Percentiles rank a stretch among this genome's conserved stretches.
phyloP scores from a whole-genome alignment of 2,888 invertebrate species.

The Steinernema hermaphroditum region DNA sequence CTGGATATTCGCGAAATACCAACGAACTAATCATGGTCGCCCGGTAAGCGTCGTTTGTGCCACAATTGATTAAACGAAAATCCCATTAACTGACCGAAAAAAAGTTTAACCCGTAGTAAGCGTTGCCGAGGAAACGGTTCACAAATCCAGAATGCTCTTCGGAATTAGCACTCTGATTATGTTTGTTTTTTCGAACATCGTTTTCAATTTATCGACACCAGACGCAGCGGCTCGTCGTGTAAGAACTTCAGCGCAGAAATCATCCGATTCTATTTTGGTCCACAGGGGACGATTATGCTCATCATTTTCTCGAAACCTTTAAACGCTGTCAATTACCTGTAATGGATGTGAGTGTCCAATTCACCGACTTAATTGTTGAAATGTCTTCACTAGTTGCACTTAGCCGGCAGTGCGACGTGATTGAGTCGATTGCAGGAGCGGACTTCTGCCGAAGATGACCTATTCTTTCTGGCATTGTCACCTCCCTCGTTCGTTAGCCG shows the following conservation, averaged over 20 bases:
- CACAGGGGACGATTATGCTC: too few relatives aligned
- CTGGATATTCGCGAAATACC: background rate
- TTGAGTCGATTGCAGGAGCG: background rate
- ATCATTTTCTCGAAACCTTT: too few relatives aligned
- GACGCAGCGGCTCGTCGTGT: background rate
- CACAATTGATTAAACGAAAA: background rate
- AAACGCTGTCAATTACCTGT: too few relatives aligned
- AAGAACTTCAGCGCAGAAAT: too few relatives aligned
- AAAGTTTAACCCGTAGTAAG: background rate
- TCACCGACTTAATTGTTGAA: too few relatives aligned
- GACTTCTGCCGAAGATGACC: background rate
- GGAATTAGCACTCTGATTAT: background rate
- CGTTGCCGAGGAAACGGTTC: constrained; percentile 21
- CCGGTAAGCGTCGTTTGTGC: constrained; percentile 13
- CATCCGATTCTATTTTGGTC: too few relatives aligned
- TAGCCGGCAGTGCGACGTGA: background rate
- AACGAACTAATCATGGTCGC: constrained; percentile 6
- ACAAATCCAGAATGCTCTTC: background rate
- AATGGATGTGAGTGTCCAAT: too few relatives aligned
- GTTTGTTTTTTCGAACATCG: constrained; percentile 10
- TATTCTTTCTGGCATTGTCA: background rate
- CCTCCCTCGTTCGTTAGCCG: background rate
- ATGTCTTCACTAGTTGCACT: background rate
- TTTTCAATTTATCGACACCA: background rate
- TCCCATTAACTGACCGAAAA: background rate